Evolutionary conservation across 2,888 invertebrate species (phyloP), one percentile per base, ranked within the genome.

Genomic region (Pseudococcus longispinus): DNA sequence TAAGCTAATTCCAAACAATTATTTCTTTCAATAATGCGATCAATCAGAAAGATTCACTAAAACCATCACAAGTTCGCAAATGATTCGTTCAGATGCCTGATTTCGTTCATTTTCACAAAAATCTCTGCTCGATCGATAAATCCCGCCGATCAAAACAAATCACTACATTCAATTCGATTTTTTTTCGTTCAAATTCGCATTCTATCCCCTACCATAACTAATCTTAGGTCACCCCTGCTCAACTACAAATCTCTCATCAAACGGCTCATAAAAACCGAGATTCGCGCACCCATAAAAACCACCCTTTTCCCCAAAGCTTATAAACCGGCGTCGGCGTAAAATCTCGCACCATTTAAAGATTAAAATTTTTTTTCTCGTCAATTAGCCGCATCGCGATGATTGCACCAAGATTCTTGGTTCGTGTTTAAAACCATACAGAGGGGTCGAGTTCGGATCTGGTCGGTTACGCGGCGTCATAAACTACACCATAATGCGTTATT

Each of bases 341-440:
- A 60, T 60, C 60, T 60, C 11, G 20, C 60, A 23, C 70, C 70
- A 29, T 70, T 70, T 70, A 70, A 70, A 15, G 70, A 70, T 70
- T 70, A 70, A 70, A 70, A 70, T 70, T 70, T 70, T 70, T 70
- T 32, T 70, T 70, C 70, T 29, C 70, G 15, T 70, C 70, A 70
- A 70, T 70, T 70, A 70, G 70, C 70, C 29, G 29, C 15, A 70
- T 70, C 29, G 26, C 20, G 20, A 8, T 4, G 37, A 37, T 37
- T 37, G 26, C 29, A 13, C 18, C 18, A 15, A 0, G 23, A 51
- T 51, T 51, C 51, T 0, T 6, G 37, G 5, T 37, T 32, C 51
- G 51, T 51, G 18, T 51, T 3, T 18, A 51, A 1, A 8, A 9
- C 20, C 8, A 6, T n/a, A 51, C 2, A 55, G 13, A 37, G 44